Percentiles rank a stretch among this genome's conserved stretches.
Evolutionary conservation across 2,888 invertebrate species (phyloP).

Genomic region (Tetramorium bicarinatum): DNA sequence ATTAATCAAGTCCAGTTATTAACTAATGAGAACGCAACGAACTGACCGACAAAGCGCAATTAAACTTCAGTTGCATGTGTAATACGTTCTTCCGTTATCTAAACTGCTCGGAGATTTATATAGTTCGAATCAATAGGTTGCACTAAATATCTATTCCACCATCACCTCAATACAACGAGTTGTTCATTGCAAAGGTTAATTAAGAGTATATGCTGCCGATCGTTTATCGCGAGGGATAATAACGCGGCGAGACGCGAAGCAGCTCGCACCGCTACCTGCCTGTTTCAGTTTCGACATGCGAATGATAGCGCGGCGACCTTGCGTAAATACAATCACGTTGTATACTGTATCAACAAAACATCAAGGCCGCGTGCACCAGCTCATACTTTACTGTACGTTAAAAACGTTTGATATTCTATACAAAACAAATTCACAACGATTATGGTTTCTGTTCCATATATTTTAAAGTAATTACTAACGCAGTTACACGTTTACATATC

Average conservation of each 20-base stretch:
- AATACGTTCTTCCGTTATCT: neutral
- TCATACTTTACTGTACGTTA: neutral
- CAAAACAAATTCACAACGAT: neutral
- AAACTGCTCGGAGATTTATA: neutral
- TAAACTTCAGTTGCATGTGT: neutral
- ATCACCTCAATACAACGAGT: neutral
- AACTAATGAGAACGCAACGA: neutral
- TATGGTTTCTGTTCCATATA: neutral
- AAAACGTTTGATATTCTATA: neutral
- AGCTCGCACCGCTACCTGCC: neutral
- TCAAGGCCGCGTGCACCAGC: neutral
- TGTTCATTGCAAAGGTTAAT: neutral
- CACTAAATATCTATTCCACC: neutral
- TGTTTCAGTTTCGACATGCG: slow-evolving; percentile 1
- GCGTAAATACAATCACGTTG: neutral
- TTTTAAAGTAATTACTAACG: neutral
- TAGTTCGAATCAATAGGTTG: neutral
- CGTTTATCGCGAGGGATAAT: neutral
- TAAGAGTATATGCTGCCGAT: neutral
- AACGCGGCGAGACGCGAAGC: neutral
- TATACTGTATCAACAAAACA: neutral
- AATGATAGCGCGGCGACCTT: slow-evolving; percentile 3
- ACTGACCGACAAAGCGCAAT: neutral
- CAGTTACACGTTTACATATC: neutral
- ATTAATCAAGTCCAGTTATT: neutral